phyloP scores from a whole-genome alignment of 2,888 invertebrate species.

The Synergus laeviventris region DNA sequence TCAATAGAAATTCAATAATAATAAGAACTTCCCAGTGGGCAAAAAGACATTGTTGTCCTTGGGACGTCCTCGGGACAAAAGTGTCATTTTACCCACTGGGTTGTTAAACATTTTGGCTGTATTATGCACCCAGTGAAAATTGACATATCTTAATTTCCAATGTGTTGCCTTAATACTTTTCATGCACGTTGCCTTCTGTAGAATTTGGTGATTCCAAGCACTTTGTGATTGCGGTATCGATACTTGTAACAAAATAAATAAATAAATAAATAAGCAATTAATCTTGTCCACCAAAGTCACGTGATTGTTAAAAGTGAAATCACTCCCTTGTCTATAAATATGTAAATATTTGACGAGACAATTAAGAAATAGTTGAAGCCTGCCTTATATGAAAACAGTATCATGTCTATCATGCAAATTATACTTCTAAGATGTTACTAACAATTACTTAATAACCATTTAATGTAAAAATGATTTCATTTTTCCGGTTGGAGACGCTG shows the following conservation, averaged over 20 bases:
- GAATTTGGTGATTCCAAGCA: conserved; percentile 41
- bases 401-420: neutral
- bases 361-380: conserved; percentile 9
- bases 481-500: neutral
- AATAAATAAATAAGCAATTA: conserved; percentile 21
- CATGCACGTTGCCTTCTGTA: conserved; percentile 43
- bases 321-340: neutral
- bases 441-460: neutral
- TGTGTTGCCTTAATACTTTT: conserved; percentile 25
- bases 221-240: conserved; percentile 45
- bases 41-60: too few relatives aligned
- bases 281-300: neutral
- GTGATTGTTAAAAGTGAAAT: conserved; percentile 1
- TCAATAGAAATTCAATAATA: neutral
- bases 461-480: neutral
- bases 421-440: neutral
- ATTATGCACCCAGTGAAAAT: conserved; percentile 35
- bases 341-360: conserved; percentile 2
- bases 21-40: too few relatives aligned
- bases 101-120: conserved; percentile 9
- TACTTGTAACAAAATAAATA: conserved; percentile 37
- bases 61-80: too few relatives aligned
- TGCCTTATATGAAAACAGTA: conserved; percentile 20
- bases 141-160: conserved; percentile 31
- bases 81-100: too few relatives aligned